A percentile compares a stretch with the other conserved stretches of the same genome.
phyloP scores from a whole-genome alignment of 2,113 vertebrate species.

The Hyla sarda region DNA sequence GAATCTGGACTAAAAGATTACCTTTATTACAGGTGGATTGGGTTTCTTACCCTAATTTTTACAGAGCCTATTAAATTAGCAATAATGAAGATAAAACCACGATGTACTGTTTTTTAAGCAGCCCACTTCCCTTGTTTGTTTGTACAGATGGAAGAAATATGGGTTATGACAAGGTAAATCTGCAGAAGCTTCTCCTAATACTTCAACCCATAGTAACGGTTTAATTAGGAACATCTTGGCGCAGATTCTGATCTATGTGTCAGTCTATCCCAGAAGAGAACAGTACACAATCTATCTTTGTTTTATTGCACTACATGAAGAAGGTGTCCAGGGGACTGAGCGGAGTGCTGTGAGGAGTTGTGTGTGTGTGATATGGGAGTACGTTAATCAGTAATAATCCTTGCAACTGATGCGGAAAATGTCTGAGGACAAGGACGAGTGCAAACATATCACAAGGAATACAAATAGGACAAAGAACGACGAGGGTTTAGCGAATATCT shows the following conservation, averaged over 20 bases:
- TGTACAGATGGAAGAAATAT: slow-evolving; percentile 48
- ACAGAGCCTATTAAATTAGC: slow-evolving; percentile 19
- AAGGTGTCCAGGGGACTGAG: slow-evolving; percentile 66
- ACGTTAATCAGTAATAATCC: slow-evolving; percentile 72
- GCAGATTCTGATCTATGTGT: slow-evolving; percentile 75
- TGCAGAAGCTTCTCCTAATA: slow-evolving; percentile 63
- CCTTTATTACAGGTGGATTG: not conserved
- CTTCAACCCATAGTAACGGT: slow-evolving; percentile 72
- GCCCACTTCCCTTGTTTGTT: slow-evolving; percentile 20
- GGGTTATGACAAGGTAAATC: slow-evolving; percentile 50
- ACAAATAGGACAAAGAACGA: slow-evolving; percentile 57
- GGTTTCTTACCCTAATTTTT: not conserved
- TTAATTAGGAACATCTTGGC: slow-evolving; percentile 78
- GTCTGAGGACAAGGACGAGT: slow-evolving; percentile 60
- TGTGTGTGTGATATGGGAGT: slow-evolving; percentile 63
- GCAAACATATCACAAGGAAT: slow-evolving; percentile 60
- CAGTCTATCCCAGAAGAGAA: slow-evolving; percentile 80
- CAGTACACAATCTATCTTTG: slow-evolving; percentile 82
- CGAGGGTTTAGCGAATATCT: slow-evolving; percentile 9
- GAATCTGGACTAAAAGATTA: too few relatives aligned
- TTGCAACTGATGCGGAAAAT: slow-evolving; percentile 62
- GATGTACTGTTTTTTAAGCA: slow-evolving; percentile 19
- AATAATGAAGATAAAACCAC: slow-evolving; percentile 4
- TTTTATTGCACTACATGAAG: slow-evolving; percentile 75
- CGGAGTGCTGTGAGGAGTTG: slow-evolving; percentile 66